Evolutionary conservation across 2,113 vertebrate genomes (phyloP), one percentile per base, ranked within the genome.

Genomic region (Rostratula benghalensis): DNA sequence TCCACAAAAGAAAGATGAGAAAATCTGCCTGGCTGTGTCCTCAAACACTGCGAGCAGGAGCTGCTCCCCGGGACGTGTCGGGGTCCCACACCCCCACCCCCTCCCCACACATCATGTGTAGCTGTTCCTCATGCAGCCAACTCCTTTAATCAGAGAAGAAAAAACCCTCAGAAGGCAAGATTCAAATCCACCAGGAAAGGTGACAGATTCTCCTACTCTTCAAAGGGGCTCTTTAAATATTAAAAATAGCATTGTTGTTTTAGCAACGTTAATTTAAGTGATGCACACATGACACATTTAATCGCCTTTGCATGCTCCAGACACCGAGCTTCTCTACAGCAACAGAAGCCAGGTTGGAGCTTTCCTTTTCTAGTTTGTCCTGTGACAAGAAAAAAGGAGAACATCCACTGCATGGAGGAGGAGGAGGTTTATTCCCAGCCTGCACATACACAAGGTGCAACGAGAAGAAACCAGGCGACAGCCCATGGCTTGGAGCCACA

Each of bases 161-260:
- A 95, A 95, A 85, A 43, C 69, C 50, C 83, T 92, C 88, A 93
- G 88, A 95, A 94, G 84, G 71, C 63, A 94, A 54, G 83, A 86
- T 67, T 94, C 87, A 93, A 94, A 93, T 90, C 95, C 94, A 83
- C 78, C 81, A 93, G 94, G 95, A 97, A 87, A 91, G 96, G 82
- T 95, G 96, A 97, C 97, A 97, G 91, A 90, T 94, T 92, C 84
- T 76, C 53, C 94, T 3, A 11, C 48, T 94, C 96, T 97, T 97
- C 96, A 97, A 97, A 96, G 95, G 60, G 96, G 83, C 91, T 95
- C 91, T 96, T 97, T 96, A 97, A 96, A 96, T 97, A 97, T 97
- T 96, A 96, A 96, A 96, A 95, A 79, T 76, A 95, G 94, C 95
- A 93, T 94, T 95, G 95, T 97, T 96, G 95, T 94, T 96, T 96